phyloP scores from a whole-genome alignment of 2,797 vertebrate species.

The Pipistrellus nathusii region DNA sequence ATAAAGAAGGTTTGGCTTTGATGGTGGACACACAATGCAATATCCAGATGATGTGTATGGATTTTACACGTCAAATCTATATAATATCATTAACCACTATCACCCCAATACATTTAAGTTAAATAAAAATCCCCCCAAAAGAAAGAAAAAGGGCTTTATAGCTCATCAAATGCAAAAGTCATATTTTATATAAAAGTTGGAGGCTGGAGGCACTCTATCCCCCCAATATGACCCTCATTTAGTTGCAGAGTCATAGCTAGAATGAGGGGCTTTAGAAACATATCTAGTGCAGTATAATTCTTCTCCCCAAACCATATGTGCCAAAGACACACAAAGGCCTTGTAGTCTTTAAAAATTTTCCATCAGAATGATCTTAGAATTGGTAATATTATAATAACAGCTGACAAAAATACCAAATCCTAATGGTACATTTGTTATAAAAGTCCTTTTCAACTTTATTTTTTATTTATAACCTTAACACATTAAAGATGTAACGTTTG shows the following conservation, averaged over 20 bases:
- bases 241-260: background rate
- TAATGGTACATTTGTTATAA: background rate
- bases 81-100: background rate
- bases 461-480: background rate
- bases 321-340: background rate
- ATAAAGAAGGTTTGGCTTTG: background rate
- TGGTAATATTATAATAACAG: background rate
- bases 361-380: background rate
- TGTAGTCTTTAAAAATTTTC: background rate
- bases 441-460: background rate
- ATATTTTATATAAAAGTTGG: background rate
- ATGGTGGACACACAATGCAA: background rate
- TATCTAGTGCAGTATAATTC: background rate
- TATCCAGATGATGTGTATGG: background rate
- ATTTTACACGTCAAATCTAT: background rate
- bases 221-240: background rate
- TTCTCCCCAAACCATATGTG: background rate
- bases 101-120: background rate
- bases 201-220: background rate
- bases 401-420: background rate
- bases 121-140: background rate
- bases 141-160: background rate
- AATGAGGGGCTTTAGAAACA: background rate
- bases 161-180: background rate
- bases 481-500: constrained; percentile 12